Evolutionary conservation across 2,113 vertebrate genomes (phyloP).

Genomic region (Crocuta crocuta): DNA sequence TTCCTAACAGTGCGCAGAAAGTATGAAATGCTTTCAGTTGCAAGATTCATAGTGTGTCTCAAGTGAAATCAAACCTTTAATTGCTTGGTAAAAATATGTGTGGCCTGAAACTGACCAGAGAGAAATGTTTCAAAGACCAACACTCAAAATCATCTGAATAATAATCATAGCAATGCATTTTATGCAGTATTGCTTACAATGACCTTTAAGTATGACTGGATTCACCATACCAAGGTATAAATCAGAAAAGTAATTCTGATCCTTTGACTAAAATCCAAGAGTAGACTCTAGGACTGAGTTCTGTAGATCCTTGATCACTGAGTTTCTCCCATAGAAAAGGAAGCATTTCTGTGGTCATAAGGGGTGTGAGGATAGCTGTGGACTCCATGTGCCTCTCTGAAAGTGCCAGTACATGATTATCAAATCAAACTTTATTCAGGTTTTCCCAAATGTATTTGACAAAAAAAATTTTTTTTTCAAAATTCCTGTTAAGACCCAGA

Average conservation of each 20-base stretch:
- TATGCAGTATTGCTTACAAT: neutral
- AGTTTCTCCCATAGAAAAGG: neutral
- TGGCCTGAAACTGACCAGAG: neutral
- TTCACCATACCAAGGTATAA: neutral
- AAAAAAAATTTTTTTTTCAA: neutral
- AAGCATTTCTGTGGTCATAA: neutral
- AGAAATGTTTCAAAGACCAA: neutral
- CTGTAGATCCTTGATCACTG: neutral
- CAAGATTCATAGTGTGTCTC: neutral
- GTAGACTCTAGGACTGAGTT: neutral
- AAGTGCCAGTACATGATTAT: neutral
- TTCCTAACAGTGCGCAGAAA: neutral
- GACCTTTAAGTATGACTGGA: neutral
- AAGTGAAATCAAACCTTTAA: neutral
- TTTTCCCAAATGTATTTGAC: neutral
- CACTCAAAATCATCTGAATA: neutral
- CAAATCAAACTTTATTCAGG: neutral
- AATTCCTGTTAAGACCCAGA: neutral
- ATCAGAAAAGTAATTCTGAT: neutral
- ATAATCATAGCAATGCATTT: neutral
- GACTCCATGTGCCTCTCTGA: neutral
- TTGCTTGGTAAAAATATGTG: conserved; percentile 9
- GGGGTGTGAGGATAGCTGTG: neutral
- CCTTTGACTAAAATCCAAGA: neutral
- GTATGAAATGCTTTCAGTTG: neutral